Evolutionary conservation across 2,797 vertebrate genomes (phyloP), one percentile per base, ranked within the genome.

Genomic region (Micrastur ruficollis): DNA sequence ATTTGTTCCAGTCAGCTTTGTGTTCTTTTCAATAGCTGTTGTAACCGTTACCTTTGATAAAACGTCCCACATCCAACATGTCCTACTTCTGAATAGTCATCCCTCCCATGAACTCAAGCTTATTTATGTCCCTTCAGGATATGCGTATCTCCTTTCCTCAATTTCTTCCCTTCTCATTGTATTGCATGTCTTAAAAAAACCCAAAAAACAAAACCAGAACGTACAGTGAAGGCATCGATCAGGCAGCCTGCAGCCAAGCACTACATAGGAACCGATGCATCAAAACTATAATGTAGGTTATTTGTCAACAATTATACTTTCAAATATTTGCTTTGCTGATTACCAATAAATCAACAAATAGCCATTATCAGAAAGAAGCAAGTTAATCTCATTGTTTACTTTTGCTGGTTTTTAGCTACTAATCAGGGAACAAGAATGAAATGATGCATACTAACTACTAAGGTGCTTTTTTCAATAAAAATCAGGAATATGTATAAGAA

Each of bases 21-120:
- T 92, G 88, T 88, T 94, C 78, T 76, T 89, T 89, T 83, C 84
- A 86, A 95, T 75, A 89, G 89, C 89, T 95, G 50, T 53, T 95
- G 87, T 88, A 88, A 88, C 62, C 13, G 38, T 80, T 94, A 62
- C 61, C 66, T 95, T 71, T 91, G 89, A 94, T 70, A 72, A 81
- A 68, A 55, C 20, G 61, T 66, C 70, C 65, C 58, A 42, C 79
- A 79, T 90, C 76, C 44, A 82, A 10, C 5, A 11, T 8, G 11
- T 34, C 82, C 29, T 81, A 52, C 68, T 93, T 91, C 55, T 92
- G 71, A 95, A 90, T 2, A 78, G 42, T 44, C 53, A 42, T 25
- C 74, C 40, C 32, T 70, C 47, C 31, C 34, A 47, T 23, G 26
- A 93, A 82, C 18, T 81, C 59, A 32, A 29, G 23, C 31, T 87